Conservation (phyloP, 2,113 vertebrate species). For the Mormyrus lacerda region DNA sequence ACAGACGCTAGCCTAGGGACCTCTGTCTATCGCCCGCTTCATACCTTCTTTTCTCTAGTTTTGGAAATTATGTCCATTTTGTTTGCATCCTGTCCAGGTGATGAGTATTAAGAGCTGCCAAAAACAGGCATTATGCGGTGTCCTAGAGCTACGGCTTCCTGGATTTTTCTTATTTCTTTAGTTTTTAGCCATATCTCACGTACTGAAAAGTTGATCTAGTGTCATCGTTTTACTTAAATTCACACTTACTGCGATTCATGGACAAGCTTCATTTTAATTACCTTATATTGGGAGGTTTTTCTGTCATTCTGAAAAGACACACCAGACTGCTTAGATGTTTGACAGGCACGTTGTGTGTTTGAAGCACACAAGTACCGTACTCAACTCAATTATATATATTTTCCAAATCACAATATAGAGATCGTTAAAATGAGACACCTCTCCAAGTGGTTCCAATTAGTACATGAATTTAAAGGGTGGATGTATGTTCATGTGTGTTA, state of each 20-base stretch:
- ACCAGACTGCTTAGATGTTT: neutral
- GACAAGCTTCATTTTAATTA: neutral
- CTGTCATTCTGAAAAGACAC: neutral
- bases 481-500: neutral
- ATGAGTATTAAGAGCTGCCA: neutral
- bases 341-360: neutral
- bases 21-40: neutral
- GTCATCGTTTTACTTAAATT: neutral
- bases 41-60: neutral
- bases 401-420: neutral
- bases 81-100: neutral
- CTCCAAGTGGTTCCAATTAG: neutral
- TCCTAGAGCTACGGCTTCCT: neutral
- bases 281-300: neutral
- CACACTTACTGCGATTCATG: neutral
- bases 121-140: neutral
- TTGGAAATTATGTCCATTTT: neutral
- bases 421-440: neutral
- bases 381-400: neutral
- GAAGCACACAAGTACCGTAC: neutral
- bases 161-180: neutral
- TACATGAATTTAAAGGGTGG: neutral
- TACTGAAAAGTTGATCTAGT: neutral
- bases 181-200: neutral
- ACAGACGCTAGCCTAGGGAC: neutral